A percentile compares a stretch with the other conserved stretches of the same genome.
phyloP scores from a whole-genome alignment of 2,888 invertebrate species.

The Caradrina clavipalpis region DNA sequence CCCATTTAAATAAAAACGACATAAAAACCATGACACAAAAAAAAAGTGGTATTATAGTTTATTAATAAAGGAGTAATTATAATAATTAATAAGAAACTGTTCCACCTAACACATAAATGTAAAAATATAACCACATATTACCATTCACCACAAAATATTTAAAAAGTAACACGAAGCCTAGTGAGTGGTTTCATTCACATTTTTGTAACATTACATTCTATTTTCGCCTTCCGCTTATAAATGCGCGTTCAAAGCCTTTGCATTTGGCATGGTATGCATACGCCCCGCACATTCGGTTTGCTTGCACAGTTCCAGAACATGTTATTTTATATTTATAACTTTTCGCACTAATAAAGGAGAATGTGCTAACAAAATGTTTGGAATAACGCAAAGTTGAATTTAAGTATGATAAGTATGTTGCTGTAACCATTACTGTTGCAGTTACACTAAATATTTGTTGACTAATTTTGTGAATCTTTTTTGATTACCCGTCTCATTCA shows the following conservation, averaged over 20 bases:
- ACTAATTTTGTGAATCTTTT: not conserved
- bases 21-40: no score
- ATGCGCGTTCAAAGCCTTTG: conserved; percentile 72
- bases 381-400: conserved; percentile 24
- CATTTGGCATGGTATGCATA: conserved; percentile 71
- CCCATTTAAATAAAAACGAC: no score
- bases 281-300: conserved; percentile 22
- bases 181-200: conserved; percentile 70
- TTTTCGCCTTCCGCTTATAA: conserved; percentile 75
- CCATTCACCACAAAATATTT: not conserved
- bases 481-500: no score
- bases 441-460: not conserved
- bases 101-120: no score
- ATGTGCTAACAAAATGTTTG: conserved; percentile 34
- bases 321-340: conserved; percentile 39
- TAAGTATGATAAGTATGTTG: conserved; percentile 14
- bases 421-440: not conserved
- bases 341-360: conserved; percentile 42
- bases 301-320: conserved; percentile 31
- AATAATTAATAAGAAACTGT: no score
- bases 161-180: conserved; percentile 9
- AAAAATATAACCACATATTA: not conserved
- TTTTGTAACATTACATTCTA: conserved; percentile 79
- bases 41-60: no score
- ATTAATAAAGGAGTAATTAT: no score